Evolutionary conservation across 2,888 invertebrate species (phyloP), one percentile per base, ranked within the genome.

Genomic region (Unio delphinus): DNA sequence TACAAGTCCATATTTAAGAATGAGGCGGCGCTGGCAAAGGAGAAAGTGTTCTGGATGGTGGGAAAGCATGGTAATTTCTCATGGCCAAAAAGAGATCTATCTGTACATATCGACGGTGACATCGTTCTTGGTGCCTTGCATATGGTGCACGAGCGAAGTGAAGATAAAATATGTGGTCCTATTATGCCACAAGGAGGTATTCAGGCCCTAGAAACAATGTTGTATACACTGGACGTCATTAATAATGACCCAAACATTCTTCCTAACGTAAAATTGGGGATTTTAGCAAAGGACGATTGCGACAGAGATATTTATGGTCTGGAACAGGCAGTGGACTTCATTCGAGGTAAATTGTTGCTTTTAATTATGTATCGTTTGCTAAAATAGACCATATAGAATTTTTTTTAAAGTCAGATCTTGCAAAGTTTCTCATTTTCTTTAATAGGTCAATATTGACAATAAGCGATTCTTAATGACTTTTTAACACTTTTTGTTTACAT

Each of bases 321-420:
- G 79, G 97, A 97, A 89, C 97, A 97, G 94, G 96, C 97, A 23
- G 95, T 97, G 23, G 97, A 97, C 91, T 97, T 97, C 90, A 97
- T 97, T 76, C 96, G 97, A 94, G 97, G 97, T 97, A 91, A 92
- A 93, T 76, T 45, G 15, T 0, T 3, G 3, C 45, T 15, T 45
- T 45, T 45, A 11, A 34, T 15, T 45, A 45, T 45, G 1, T 45
- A 45, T 45, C 4, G 45, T 15, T 45, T 11, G 11, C 15, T 11
- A 3, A 11, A 45, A 11, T 45, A 3, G 1, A 15, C 45, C 45
- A 2, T 45, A 15, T 45, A 15, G 45, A 45, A 45, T 45, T 23
- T 23, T 23, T 23, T 23, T 23, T 23, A 23, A 45, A 45, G 15
- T 15, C 45, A 15, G 45, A 1, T 45, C 45, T 45, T 45, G 45